phyloP scores from a whole-genome alignment of 2,113 vertebrate species.

The Lampris megalopsis region DNA sequence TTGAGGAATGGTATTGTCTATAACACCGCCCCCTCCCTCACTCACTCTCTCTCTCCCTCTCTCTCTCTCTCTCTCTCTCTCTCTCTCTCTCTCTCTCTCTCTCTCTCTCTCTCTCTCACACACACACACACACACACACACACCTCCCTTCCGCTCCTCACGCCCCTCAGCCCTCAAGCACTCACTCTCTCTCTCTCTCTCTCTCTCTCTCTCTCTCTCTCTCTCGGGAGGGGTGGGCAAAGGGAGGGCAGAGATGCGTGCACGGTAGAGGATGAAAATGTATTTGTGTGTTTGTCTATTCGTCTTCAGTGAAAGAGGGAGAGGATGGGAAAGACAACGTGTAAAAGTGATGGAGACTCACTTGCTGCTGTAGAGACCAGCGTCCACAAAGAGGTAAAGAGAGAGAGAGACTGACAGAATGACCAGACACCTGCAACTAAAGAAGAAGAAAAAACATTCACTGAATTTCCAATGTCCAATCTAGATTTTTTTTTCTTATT shows the following conservation, averaged over 20 bases:
- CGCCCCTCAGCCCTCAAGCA: constrained; percentile 72
- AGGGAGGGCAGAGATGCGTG: constrained; percentile 70
- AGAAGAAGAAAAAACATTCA: too few species aligned
- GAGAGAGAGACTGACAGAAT: too few species aligned
- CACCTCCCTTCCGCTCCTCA: constrained; percentile 51
- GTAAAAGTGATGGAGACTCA: too few species aligned
- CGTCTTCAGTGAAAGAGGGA: constrained; percentile 18
- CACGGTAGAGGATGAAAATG: constrained; percentile 54
- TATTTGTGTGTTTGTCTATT: constrained; percentile 41
- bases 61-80: constrained; percentile 29
- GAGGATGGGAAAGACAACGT: too few species aligned
- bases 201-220: constrained; percentile 9
- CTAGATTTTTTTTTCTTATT: too few species aligned
- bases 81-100: constrained; percentile 6
- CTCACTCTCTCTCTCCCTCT: constrained; percentile 29
- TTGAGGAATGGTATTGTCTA: constrained; percentile 81
- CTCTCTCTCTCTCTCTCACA: neutral
- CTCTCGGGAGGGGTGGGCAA: constrained; percentile 74
- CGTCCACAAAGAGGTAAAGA: too few species aligned
- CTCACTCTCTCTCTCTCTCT: constrained; percentile 19
- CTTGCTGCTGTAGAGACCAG: too few species aligned
- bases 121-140: constrained; percentile 30
- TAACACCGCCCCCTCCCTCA: constrained; percentile 68
- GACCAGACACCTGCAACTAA: too few species aligned
- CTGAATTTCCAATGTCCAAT: too few species aligned